phyloP scores from a whole-genome alignment of 2,888 invertebrate species.

The Sminthurinus aureus region DNA sequence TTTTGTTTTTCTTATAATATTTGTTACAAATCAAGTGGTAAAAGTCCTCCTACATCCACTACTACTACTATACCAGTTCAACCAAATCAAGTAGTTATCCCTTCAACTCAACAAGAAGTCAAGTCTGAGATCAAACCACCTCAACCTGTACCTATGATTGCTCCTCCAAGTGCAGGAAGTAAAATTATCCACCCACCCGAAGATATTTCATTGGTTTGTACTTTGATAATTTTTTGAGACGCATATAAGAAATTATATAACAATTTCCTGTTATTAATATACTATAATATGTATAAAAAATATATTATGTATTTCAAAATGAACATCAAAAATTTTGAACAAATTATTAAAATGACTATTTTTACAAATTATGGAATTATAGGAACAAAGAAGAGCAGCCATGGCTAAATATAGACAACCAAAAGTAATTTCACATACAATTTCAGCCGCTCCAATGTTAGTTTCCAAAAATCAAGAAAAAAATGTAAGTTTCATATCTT shows the following conservation, averaged over 20 bases:
- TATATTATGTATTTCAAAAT: neutral
- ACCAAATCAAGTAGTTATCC: neutral
- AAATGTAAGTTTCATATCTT: too few species aligned
- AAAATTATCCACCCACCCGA: slow-evolving; percentile 94
- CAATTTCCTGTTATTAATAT: too few species aligned
- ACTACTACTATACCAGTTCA: neutral
- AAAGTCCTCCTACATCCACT: neutral
- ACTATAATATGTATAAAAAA: neutral
- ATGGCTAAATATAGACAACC: slow-evolving; percentile 73
- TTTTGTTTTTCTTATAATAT: too few species aligned
- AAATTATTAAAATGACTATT: too few species aligned
- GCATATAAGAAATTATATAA: too few species aligned
- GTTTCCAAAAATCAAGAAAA: too few species aligned
- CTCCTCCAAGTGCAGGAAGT: slow-evolving; percentile 82
- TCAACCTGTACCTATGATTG: slow-evolving; percentile 66
- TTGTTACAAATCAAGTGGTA: too few species aligned
- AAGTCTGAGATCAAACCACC: slow-evolving; percentile 61
- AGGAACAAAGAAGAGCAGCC: slow-evolving; percentile 82
- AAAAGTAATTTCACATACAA: slow-evolving; percentile 62
- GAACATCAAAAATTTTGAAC: neutral
- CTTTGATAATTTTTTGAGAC: neutral
- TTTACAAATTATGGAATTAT: too few species aligned
- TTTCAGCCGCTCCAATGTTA: slow-evolving; percentile 59
- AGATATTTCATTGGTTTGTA: slow-evolving; percentile 82
- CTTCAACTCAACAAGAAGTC: slow-evolving; percentile 10